Conservation (phyloP, 1,140 invertebrate species). For the Bicyclus anynana region DNA sequence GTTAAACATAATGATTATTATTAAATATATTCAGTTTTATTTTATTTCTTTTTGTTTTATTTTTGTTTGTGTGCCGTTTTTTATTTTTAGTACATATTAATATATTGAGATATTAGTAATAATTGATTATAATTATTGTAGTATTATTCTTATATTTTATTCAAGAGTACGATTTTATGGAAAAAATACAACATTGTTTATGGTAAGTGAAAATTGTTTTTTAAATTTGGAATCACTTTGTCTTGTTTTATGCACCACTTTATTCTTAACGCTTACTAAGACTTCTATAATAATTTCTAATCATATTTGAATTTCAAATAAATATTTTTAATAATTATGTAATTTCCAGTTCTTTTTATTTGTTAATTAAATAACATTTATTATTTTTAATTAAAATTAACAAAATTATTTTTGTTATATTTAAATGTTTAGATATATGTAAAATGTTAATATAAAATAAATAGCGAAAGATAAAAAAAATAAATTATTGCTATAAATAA, state of each 20-base stretch:
- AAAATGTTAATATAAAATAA: too few relatives aligned
- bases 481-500: background rate
- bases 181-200: constrained; percentile 13
- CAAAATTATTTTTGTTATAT: too few relatives aligned
- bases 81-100: constrained; percentile 14
- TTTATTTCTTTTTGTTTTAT: constrained; percentile 69
- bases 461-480: too few relatives aligned
- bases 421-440: too few relatives aligned
- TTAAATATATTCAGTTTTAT: constrained; percentile 77
- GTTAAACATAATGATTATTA: constrained; percentile 58
- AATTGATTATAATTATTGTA: constrained; percentile 14
- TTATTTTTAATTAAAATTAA: too few relatives aligned
- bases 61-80: constrained; percentile 56
- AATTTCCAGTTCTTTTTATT: too few relatives aligned
- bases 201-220: constrained; percentile 28
- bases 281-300: background rate
- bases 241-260: constrained; percentile 24
- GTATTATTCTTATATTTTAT: constrained; percentile 18
- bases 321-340: too few relatives aligned
- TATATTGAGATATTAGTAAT: constrained; percentile 5
- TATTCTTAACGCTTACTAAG: constrained; percentile 18
- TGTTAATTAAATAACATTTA: too few relatives aligned
- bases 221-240: constrained; percentile 18
- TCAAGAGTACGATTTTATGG: constrained; percentile 21
- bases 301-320: too few relatives aligned